These are phyloP conservation scores for Atopsyche davidsoni DNA, from an alignment of 1,140 invertebrate species.

Conservation along the genomic window DNA sequence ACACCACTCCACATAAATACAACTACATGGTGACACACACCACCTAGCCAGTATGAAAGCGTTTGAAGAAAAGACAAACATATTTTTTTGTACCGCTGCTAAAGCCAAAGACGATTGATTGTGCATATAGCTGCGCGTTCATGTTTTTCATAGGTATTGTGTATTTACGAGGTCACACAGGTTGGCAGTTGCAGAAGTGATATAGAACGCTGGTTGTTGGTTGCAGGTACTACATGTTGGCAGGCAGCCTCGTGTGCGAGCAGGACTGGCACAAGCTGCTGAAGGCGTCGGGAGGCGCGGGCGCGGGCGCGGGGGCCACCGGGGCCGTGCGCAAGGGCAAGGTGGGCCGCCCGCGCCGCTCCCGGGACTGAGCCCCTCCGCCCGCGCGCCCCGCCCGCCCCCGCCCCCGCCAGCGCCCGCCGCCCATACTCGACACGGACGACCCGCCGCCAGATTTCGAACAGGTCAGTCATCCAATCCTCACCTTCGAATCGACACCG, in stretches of 20 bases:
- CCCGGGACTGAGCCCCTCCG: constrained; percentile 45
- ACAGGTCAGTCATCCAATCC: constrained; percentile 27
- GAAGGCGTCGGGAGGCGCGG: constrained; percentile 58
- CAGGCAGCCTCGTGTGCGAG: constrained; percentile 81
- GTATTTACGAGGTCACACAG: too few species aligned
- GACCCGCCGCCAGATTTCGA: constrained; percentile 27
- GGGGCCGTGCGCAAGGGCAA: constrained; percentile 75
- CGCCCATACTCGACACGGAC: constrained; percentile 32
- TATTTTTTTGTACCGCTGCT: too few species aligned
- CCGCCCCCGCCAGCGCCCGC: constrained; percentile 32
- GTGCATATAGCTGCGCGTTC: too few species aligned
- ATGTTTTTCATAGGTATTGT: too few species aligned
- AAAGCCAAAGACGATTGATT: too few species aligned
- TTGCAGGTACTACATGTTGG: constrained; percentile 73
- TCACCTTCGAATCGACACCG: too few species aligned
- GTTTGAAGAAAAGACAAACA: too few species aligned
- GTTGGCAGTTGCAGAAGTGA: too few species aligned
- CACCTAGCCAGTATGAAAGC: too few species aligned
- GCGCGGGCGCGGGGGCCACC: constrained; percentile 49
- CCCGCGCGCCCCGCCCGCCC: constrained; percentile 34
- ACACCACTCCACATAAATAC: too few species aligned
- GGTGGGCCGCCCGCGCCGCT: constrained; percentile 49
- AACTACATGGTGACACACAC: too few species aligned
- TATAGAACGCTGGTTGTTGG: constrained; percentile 6
- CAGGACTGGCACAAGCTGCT: constrained; percentile 89